These are phyloP conservation scores for Dendroctonus valens DNA, from an alignment of 1,140 invertebrate genomes.

Conservation along the genomic window DNA sequence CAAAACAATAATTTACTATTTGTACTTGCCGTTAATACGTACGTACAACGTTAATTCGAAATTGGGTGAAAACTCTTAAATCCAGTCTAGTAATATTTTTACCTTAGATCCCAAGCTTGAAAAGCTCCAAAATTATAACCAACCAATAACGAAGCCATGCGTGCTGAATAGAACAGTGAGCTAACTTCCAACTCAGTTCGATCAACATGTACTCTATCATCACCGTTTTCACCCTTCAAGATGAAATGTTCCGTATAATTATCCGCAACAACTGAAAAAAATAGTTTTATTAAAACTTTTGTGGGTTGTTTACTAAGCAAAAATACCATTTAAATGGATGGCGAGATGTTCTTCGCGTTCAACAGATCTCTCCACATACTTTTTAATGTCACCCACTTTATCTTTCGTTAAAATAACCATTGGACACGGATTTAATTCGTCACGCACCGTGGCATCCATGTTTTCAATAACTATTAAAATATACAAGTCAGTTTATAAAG, in stretches of 20 bases:
- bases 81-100: neutral
- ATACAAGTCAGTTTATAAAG: neutral
- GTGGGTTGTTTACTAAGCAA: neutral
- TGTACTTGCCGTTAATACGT: too few species aligned
- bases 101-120: slow-evolving; percentile 64
- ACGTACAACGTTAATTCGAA: too few species aligned
- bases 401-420: slow-evolving; percentile 52
- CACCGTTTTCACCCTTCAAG: slow-evolving; percentile 44
- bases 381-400: slow-evolving; percentile 50
- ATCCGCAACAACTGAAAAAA: slow-evolving; percentile 15
- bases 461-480: slow-evolving; percentile 7
- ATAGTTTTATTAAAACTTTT: neutral
- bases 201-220: slow-evolving; percentile 42
- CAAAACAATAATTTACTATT: too few species aligned
- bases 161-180: slow-evolving; percentile 58
- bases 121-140: slow-evolving; percentile 73
- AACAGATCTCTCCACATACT: slow-evolving; percentile 52
- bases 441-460: slow-evolving; percentile 44
- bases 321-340: slow-evolving; percentile 50
- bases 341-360: slow-evolving; percentile 55
- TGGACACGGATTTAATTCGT: slow-evolving; percentile 53
- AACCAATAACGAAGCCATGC: slow-evolving; percentile 63
- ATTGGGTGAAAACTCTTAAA: neutral
- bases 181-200: slow-evolving; percentile 54
- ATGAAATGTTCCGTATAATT: slow-evolving; percentile 41